Base-by-base conservation (phyloP, 2,888 invertebrate genomes). In the Eubasilissa splendida region DNA sequence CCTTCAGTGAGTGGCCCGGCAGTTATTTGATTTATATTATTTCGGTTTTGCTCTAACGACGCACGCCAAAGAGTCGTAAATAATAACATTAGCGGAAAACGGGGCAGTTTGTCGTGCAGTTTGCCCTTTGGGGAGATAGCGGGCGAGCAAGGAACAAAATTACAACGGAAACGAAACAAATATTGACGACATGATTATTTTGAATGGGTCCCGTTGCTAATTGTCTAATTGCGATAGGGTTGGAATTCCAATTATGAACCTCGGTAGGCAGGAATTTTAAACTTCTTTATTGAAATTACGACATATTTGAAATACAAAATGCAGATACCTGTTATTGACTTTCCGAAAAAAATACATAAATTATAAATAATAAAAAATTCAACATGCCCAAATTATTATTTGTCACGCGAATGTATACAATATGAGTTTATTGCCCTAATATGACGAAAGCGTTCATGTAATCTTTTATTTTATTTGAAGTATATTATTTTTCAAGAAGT, bases 21-120 rank as follows among this genome's bases (percentile, higher is more conserved):
- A 33, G 80, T 82, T 82, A 82, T 82, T 82, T 82, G 82, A 82
- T 82, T 82, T 82, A 82, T 82, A 82, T 60, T 76, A 82, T 82
- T 82, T 77, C 74, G 53, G 82, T 79, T 71, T 52, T 65, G 52
- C 74, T 74, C 80, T 82, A 66, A 80, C 75, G 79, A 77, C 82
- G 73, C 82, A 82, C 82, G 82, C 82, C 80, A 80, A 80, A 68
- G 58, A 76, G 75, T 78, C 74, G 80, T 82, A 82, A 82, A 82
- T 82, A 82, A 82, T 82, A 80, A 78, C 73, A 80, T 80, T 80
- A 82, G 63, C 71, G 50, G 73, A 65, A 60, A 80, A 66, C 50
- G 71, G 56, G 33, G 56, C 80, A 54, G 71, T 76, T 80, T 71
- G 63, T 59, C 76, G 71, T 71, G 53, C 76, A 50, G 70, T 70